Percentiles rank a stretch among this genome's conserved stretches.
phyloP scores from a whole-genome alignment of 2,113 vertebrate genomes.

The Formicarius rufipectus region DNA sequence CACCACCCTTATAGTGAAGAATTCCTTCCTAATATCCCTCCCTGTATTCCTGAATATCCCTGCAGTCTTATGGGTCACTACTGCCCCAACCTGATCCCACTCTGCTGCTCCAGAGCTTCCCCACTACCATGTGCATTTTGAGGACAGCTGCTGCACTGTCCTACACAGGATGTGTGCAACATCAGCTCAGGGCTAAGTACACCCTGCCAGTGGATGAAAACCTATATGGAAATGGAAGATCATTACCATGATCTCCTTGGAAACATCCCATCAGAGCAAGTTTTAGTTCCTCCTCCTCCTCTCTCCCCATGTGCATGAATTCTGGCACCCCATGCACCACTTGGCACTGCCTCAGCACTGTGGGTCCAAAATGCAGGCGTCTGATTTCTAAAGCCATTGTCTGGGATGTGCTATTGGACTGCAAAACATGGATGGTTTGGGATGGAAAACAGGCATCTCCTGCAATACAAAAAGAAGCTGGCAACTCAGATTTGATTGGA shows the following conservation, averaged over 20 bases:
- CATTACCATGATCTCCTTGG: slow-evolving; percentile 56
- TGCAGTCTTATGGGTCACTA: background rate
- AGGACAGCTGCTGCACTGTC: background rate
- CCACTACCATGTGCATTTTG: background rate
- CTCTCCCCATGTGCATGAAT: slow-evolving; percentile 1
- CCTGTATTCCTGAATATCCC: background rate
- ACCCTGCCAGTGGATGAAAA: background rate
- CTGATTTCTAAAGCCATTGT: slow-evolving; percentile 63
- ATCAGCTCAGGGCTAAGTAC: background rate
- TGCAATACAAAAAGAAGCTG: slow-evolving; percentile 26
- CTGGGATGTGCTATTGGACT: slow-evolving; percentile 48
- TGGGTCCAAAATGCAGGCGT: slow-evolving; percentile 53
- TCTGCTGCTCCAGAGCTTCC: background rate
- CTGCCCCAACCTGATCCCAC: rapidly evolving
- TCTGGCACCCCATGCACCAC: slow-evolving; percentile 30
- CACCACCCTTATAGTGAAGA: background rate
- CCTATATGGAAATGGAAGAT: slow-evolving; percentile 37
- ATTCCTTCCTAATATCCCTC: background rate
- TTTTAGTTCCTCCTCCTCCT: slow-evolving; percentile 17
- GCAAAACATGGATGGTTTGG: slow-evolving; percentile 33
- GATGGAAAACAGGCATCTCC: slow-evolving; percentile 58
- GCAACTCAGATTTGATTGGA: background rate
- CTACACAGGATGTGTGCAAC: background rate
- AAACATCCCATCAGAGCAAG: slow-evolving; percentile 50
- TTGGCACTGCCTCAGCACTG: slow-evolving; percentile 21